phyloP scores from a whole-genome alignment of 2,797 vertebrate genomes.

The Eupleurogrammus muticus region DNA sequence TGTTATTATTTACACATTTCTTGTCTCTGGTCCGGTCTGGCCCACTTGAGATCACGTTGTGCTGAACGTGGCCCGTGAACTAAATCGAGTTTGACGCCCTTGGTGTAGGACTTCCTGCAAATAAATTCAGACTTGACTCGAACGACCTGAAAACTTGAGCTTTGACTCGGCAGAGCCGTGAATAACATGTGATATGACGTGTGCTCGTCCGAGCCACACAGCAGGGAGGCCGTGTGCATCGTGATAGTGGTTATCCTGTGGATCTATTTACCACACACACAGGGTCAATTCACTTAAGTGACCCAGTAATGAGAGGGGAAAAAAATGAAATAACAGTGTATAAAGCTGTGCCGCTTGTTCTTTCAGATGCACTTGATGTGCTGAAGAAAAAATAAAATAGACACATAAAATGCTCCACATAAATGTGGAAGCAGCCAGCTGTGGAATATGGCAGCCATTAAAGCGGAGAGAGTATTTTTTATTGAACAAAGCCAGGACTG shows the following conservation, averaged over 20 bases:
- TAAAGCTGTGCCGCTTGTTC: constrained; percentile 33
- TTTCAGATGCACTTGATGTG: constrained; percentile 59
- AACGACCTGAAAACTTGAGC: neutral
- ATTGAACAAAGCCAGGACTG: constrained; percentile 60
- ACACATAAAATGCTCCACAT: constrained; percentile 62
- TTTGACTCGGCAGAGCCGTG: neutral
- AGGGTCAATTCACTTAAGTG: constrained; percentile 11
- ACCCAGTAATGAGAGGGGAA: constrained; percentile 10
- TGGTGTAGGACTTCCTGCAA: no score
- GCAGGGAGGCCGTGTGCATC: neutral
- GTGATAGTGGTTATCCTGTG: neutral
- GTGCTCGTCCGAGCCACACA: neutral
- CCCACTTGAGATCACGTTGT: no score
- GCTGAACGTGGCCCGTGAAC: no score
- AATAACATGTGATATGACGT: neutral
- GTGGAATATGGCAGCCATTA: constrained; percentile 65
- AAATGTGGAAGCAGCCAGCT: constrained; percentile 65
- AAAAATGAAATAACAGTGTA: constrained; percentile 26
- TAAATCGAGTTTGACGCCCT: no score
- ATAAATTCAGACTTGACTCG: neutral
- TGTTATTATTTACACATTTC: no score
- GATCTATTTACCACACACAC: constrained; percentile 32
- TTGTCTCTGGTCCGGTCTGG: no score
- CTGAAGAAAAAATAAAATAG: constrained; percentile 59
- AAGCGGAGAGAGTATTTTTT: constrained; percentile 58